These are phyloP conservation scores for Malacoctenus gilli DNA, from an alignment of 2,797 vertebrate species.

Conservation along the genomic window DNA sequence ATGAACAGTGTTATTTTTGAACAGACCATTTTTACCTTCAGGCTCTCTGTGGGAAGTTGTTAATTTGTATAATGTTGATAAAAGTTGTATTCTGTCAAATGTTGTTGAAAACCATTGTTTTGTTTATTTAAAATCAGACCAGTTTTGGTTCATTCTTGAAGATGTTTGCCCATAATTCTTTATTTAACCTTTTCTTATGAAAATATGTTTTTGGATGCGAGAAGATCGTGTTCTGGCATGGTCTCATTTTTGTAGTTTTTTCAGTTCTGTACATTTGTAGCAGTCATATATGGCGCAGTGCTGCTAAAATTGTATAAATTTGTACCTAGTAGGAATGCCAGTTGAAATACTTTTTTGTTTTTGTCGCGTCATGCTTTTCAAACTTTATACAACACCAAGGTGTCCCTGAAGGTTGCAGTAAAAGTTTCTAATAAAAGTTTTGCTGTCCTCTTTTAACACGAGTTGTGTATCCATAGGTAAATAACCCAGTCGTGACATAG, in stretches of 20 bases:
- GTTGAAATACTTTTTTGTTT: conserved; percentile 25
- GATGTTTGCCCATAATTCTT: conserved; percentile 10
- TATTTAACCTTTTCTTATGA: conserved; percentile 29
- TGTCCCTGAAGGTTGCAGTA: conserved; percentile 29
- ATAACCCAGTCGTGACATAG: no score
- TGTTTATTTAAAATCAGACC: conserved; percentile 47
- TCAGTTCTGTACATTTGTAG: conserved; percentile 33
- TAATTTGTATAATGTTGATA: neutral
- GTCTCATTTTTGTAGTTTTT: conserved; percentile 37
- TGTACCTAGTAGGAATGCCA: conserved; percentile 37
- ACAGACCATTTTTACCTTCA: conserved; percentile 37
- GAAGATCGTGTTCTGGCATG: conserved; percentile 22
- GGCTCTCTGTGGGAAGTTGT: conserved; percentile 29
- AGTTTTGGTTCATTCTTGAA: conserved; percentile 7
- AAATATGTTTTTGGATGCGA: conserved; percentile 1
- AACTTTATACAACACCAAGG: conserved; percentile 21
- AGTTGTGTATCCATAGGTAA: neutral
- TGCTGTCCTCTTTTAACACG: neutral
- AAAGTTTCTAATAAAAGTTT: conserved; percentile 9
- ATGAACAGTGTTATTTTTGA: conserved; percentile 66
- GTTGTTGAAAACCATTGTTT: neutral
- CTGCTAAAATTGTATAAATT: conserved; percentile 59
- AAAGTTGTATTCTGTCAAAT: neutral
- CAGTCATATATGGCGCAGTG: conserved; percentile 47
- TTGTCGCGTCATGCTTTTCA: conserved; percentile 23